phyloP scores from a whole-genome alignment of 2,888 invertebrate genomes.

The Bellardia bayeri region DNA sequence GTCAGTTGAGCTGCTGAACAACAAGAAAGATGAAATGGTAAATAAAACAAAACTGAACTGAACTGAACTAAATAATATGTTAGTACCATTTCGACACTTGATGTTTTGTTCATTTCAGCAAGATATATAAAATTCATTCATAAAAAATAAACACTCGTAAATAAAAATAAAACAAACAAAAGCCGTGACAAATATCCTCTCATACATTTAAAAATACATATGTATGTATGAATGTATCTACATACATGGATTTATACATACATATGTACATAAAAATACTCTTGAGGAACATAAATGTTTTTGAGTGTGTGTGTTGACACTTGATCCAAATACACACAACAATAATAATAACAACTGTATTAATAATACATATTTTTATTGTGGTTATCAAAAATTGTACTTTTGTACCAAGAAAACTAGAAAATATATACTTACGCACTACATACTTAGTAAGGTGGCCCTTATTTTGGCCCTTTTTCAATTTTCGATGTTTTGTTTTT shows the following conservation, averaged over 20 bases:
- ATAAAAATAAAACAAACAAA: neutral
- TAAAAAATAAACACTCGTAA: neutral
- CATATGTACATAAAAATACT: neutral
- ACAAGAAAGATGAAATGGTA: conserved; percentile 8
- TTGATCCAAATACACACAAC: neutral
- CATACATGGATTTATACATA: neutral
- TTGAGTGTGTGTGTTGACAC: conserved; percentile 5
- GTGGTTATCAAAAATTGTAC: conserved; percentile 34
- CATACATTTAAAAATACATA: no score
- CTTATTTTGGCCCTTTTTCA: no score
- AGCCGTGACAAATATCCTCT: neutral
- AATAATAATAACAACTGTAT: neutral
- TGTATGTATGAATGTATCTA: neutral
- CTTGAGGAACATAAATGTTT: neutral
- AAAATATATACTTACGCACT: neutral
- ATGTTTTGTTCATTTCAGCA: neutral
- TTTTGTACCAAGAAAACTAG: neutral
- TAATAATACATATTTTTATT: conserved; percentile 53
- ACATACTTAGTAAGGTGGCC: no score
- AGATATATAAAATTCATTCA: neutral
- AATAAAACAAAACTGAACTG: conserved; percentile 13
- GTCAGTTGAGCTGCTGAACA: conserved; percentile 2
- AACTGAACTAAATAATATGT: conserved; percentile 24
- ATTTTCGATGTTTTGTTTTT: no score
- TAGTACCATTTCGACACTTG: conserved; percentile 30